Base-by-base conservation (phyloP, 1,140 invertebrate genomes). In the Scaptomyza pallida region DNA sequence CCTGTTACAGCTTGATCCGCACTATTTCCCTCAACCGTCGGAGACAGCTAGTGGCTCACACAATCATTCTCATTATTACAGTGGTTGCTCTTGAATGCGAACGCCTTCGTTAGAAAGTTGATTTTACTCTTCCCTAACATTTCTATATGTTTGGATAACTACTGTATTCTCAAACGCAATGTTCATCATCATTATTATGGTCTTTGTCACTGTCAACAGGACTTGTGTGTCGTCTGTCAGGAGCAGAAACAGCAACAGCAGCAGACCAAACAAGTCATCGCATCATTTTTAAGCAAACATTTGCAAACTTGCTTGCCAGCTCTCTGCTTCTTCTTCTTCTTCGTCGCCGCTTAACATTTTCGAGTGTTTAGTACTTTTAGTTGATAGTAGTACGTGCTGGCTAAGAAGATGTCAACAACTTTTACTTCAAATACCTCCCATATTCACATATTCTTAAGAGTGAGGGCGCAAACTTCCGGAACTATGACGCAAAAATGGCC, bases 221-320 rank as follows among this genome's bases (percentile, higher is more conserved):
- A 67, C 81, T 85, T 80, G 69, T 80, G 69, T 21, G 13, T 16
- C 81, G 85, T 62, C 82, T 85, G 81, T 88, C 81, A 81, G 62
- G 10, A 51, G 61, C 81, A 86, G 77, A 54, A 43, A 35, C 50
- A 37, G 37, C 73, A 43, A 15, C 26, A 17, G 17, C 40, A 21
- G 3, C 43, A n/a, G 23, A 33, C 15, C 17, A 17, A 17, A 12
- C 65, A 61, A n/a, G 41, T 48, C n/a, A 30, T 83, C 75, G 77
- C 82, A 81, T 81, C 75, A 81, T 78, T 86, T 81, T 86, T 81
- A 86, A 86, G 48, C 77, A 86, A 86, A 86, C 82, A 86, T 82
- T 86, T 86, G 75, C 72, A 45, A 19, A 62, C 43, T 26, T 56
- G 47, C 51, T 30, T 52, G 16, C 21, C 54, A 44, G 17, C 26